A percentile compares a stretch with the other conserved stretches of the same genome.
Evolutionary conservation across 2,888 invertebrate species (phyloP).

Genomic region (Pachymerium ferrugineum): DNA sequence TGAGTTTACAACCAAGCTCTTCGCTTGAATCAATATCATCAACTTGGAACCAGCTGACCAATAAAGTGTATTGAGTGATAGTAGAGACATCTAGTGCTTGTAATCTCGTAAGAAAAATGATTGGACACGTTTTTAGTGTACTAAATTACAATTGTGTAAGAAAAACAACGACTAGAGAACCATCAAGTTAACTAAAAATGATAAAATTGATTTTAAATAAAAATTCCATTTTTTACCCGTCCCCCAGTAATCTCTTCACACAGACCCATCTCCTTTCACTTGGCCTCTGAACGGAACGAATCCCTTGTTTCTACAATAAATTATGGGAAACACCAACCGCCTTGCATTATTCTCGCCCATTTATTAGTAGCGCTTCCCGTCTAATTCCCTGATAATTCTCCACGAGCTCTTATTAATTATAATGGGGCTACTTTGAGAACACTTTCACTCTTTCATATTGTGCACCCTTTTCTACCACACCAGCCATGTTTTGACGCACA

Average conservation of each 20-base stretch:
- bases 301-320: constrained; percentile 22
- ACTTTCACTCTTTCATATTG: not conserved
- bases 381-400: constrained; percentile 24
- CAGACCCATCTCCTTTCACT: not conserved
- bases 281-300: not conserved
- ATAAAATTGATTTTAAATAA: too few species aligned
- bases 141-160: too few species aligned
- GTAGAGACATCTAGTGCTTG: too few species aligned
- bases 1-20: too few species aligned
- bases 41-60: too few species aligned
- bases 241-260: not conserved
- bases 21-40: too few species aligned
- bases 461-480: not conserved
- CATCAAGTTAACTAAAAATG: too few species aligned
- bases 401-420: not conserved
- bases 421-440: not conserved
- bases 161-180: too few species aligned
- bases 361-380: constrained; percentile 6
- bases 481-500: not conserved
- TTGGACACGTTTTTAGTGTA: too few species aligned
- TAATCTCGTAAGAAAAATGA: too few species aligned
- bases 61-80: too few species aligned
- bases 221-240: too few species aligned
- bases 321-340: constrained; percentile 20
- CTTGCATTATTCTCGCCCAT: constrained; percentile 19